Evolutionary conservation across 2,113 vertebrate species (phyloP).

Genomic region (Platysternon megacephalum): DNA sequence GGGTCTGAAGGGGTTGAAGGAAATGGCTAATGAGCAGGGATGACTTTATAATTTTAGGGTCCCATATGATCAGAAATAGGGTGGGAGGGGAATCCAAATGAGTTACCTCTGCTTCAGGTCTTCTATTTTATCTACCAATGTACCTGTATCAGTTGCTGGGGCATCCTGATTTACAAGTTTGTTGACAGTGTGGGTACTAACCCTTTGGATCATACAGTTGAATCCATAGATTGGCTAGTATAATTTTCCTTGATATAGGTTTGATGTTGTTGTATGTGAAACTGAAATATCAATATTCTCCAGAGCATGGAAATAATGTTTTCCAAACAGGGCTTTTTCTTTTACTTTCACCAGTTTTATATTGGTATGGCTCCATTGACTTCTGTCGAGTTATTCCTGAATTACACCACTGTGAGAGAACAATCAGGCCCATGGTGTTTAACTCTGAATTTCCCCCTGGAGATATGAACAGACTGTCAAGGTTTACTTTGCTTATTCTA

Average conservation of each 20-base stretch:
- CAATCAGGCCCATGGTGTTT: background rate
- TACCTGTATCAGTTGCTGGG: background rate
- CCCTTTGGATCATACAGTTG: background rate
- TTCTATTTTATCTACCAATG: background rate
- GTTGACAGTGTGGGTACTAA: background rate
- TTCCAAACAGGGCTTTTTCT: background rate
- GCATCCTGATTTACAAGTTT: background rate
- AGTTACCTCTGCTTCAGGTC: background rate
- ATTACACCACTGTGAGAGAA: background rate
- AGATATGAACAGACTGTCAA: background rate
- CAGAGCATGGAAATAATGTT: background rate
- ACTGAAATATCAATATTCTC: background rate
- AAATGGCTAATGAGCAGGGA: background rate
- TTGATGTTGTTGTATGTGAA: background rate
- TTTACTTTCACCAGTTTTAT: background rate
- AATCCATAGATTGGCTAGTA: background rate
- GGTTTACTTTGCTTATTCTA: background rate
- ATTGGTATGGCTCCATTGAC: background rate
- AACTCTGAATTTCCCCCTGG: background rate
- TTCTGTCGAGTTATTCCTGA: background rate
- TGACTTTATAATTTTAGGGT: background rate
- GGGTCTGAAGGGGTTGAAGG: conserved; percentile 9
- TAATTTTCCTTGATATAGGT: background rate
- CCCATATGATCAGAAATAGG: background rate
- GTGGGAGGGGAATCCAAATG: background rate